Evolutionary conservation across 2,888 invertebrate species (phyloP).

Genomic region (Apocheima hispidaria): DNA sequence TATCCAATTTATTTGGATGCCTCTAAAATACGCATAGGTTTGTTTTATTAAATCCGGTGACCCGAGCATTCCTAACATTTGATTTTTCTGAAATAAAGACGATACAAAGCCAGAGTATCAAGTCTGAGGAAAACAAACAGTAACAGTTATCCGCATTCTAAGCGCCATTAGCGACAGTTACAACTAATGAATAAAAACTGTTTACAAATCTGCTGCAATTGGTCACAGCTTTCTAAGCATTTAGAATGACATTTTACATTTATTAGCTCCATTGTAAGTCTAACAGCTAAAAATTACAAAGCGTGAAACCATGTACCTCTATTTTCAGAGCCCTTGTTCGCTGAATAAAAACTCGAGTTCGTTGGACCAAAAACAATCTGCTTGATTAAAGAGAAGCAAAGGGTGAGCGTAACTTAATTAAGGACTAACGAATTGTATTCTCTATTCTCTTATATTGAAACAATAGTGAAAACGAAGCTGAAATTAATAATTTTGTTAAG

Average conservation of each 20-base stretch:
- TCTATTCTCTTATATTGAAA: slow-evolving; percentile 32
- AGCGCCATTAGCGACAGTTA: too few relatives aligned
- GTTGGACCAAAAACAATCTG: slow-evolving; percentile 37
- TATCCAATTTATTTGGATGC: slow-evolving; percentile 5
- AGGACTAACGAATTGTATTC: slow-evolving; percentile 34
- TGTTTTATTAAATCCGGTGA: slow-evolving; percentile 29
- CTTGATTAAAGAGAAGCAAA: slow-evolving; percentile 38
- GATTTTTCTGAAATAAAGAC: neutral
- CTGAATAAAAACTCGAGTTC: slow-evolving; percentile 28
- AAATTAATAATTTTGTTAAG: slow-evolving; percentile 20
- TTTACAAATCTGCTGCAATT: too few relatives aligned
- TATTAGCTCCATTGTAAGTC: slow-evolving; percentile 23
- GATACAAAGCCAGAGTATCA: neutral
- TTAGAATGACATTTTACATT: slow-evolving; percentile 23
- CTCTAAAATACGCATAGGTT: slow-evolving; percentile 19
- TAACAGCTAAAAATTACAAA: slow-evolving; percentile 31
- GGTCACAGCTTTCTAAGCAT: too few relatives aligned
- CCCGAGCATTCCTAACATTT: slow-evolving; percentile 13
- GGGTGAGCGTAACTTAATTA: slow-evolving; percentile 35
- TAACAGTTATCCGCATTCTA: too few relatives aligned
- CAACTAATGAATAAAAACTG: too few relatives aligned
- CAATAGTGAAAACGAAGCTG: slow-evolving; percentile 33
- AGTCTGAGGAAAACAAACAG: neutral
- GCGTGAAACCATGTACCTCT: slow-evolving; percentile 20
- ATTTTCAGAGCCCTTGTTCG: slow-evolving; percentile 23